Evolutionary conservation across 2,888 invertebrate genomes (phyloP).

Genomic region (Nasonia oneida): DNA sequence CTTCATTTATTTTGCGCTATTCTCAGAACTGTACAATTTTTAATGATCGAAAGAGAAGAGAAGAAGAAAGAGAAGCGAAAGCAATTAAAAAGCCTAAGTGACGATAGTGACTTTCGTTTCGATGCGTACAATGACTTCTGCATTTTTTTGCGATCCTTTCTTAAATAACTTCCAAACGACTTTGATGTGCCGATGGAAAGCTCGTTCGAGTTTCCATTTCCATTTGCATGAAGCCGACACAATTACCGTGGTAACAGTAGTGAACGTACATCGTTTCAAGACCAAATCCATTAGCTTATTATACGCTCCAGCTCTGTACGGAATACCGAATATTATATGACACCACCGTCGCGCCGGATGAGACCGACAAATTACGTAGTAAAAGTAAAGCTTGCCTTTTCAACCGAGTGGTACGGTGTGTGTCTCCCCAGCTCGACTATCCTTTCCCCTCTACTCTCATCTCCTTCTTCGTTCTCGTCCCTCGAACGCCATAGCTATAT

Average conservation of each 20-base stretch:
- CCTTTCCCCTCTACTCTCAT: background rate
- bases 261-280: constrained; percentile 1
- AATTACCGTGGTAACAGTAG: background rate
- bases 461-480: background rate
- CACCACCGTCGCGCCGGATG: background rate
- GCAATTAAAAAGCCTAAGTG: too few relatives aligned
- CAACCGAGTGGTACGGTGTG: constrained; percentile 22
- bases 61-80: too few relatives aligned
- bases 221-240: background rate
- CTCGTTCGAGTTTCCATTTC: background rate
- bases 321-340: constrained; percentile 32
- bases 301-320: background rate
- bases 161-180: background rate
- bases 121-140: too few relatives aligned
- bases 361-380: constrained; percentile 36
- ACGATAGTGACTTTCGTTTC: too few relatives aligned
- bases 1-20: too few relatives aligned
- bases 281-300: constrained; percentile 32
- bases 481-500: background rate
- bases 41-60: too few relatives aligned
- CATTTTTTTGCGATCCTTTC: background rate
- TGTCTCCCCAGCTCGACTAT: background rate
- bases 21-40: too few relatives aligned
- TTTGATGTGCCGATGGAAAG: background rate
- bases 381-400: constrained; percentile 44